Percentiles rank a stretch among this genome's conserved stretches.
These are phyloP conservation scores for Villa cingulata DNA, from an alignment of 2,888 invertebrate species.

Conservation along the genomic window DNA sequence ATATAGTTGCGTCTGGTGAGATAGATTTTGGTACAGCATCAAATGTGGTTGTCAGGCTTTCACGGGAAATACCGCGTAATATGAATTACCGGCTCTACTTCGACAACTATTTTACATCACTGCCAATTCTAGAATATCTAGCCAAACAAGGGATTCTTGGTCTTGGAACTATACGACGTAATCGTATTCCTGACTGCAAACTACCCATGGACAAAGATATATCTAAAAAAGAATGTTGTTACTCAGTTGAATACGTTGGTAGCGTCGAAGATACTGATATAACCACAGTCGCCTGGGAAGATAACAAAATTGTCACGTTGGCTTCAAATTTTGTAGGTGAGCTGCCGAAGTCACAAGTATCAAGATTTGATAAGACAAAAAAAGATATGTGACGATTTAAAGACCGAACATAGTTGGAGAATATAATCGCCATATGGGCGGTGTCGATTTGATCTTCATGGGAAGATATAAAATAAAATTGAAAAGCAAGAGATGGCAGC, in stretches of 20 bases:
- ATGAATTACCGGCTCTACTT: conserved; percentile 6
- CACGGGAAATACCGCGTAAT: conserved; percentile 11
- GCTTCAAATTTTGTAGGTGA: conserved; percentile 8
- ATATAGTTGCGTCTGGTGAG: conserved; percentile 12
- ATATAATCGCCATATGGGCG: conserved; percentile 10
- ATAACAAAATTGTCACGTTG: conserved; percentile 9
- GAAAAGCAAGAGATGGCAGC: conserved; percentile 8
- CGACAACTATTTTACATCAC: conserved; percentile 1
- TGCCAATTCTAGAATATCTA: conserved; percentile 10
- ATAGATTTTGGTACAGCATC: conserved; percentile 12
- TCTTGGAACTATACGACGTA: conserved; percentile 7
- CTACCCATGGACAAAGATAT: conserved; percentile 9
- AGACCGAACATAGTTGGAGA: conserved; percentile 9
- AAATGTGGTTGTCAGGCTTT: conserved; percentile 15
- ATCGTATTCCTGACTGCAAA: conserved; percentile 9
- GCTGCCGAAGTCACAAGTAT: neutral
- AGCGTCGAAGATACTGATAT: conserved; percentile 7
- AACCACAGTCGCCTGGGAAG: conserved; percentile 8
- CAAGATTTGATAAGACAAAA: neutral
- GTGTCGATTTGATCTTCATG: conserved; percentile 9
- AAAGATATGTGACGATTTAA: conserved; percentile 5
- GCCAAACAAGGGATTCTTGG: conserved; percentile 8
- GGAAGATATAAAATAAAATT: conserved; percentile 4
- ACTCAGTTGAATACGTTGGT: conserved; percentile 5
- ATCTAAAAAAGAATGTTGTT: conserved; percentile 4